Base-by-base conservation (phyloP, 2,888 invertebrate genomes). In the Drosophila birchii region DNA sequence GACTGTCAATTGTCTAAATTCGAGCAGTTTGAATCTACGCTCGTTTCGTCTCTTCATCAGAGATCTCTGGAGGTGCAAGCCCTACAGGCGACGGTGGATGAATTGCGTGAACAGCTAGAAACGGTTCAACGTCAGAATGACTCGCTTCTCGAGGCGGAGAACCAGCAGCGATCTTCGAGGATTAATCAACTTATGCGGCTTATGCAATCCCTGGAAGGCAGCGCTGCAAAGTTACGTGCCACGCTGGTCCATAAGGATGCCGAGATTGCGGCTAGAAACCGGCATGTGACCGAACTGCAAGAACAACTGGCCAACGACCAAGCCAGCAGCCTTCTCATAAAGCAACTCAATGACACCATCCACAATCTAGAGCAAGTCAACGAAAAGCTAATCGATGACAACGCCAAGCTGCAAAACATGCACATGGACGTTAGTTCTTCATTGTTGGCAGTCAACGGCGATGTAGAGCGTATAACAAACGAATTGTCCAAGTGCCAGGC, bases 311-410 rank as follows among this genome's bases (percentile, higher is more conserved):
- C 23, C 4, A 32, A 6, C 9, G 39, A 9, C 3, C 59, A 56
- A 23, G 29, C 20, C 34, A 51, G 36, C 34, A 16, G 34, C 11
- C 29, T 56, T 8, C 5, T 43, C 12, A 8, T 47, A 2, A 66
- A 61, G 16, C 55, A 51, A 23, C 14, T 43, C 2, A 26, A 58
- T 11, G 59, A 56, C 29, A 60, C 57, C 56, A 60, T 56, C 20
- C 4, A 23, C 4, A 56, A 56, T 9, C 20, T 60, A 1, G 57
- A 60, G 32, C 29, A 20, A 7, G 23, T 36, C 2, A 45, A 58
- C 5, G 53, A 53, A 2, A 62, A 49, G 63, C 23, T 49, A 3
- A 36, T n/a, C 45, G 20, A 32, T 14, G 62, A 23, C 14, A 59
- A 32, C 26, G 23, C 11, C 23, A 64, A 20, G 39, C 32, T 41